Evolutionary conservation across 2,888 invertebrate species (phyloP).

Genomic region (Drosophila neotestacea): DNA sequence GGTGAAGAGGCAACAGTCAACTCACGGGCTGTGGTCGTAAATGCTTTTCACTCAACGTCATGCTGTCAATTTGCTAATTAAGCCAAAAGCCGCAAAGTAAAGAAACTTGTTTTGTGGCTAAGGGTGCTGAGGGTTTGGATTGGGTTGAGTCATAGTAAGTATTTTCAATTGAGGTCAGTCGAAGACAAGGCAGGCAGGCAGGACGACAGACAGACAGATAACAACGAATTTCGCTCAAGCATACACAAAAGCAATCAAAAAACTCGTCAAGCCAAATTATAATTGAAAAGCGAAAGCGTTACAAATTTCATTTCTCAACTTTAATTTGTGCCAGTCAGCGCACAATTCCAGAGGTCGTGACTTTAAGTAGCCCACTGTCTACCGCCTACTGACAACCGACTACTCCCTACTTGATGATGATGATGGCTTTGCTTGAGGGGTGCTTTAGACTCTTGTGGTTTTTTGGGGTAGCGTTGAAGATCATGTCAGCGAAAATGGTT

Average conservation of each 20-base stretch:
- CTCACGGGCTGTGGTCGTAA: slow-evolving; percentile 14
- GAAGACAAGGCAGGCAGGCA: slow-evolving; percentile 4
- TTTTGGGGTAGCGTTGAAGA: slow-evolving; percentile 17
- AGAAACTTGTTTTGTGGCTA: slow-evolving; percentile 44
- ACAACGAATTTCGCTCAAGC: slow-evolving; percentile 60
- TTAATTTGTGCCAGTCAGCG: slow-evolving; percentile 57
- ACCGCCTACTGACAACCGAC: neutral
- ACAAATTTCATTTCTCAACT: slow-evolving; percentile 70
- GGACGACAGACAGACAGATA: slow-evolving; percentile 44
- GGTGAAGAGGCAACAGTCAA: slow-evolving; percentile 14
- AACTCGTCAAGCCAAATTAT: slow-evolving; percentile 58
- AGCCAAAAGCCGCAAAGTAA: slow-evolving; percentile 54
- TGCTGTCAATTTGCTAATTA: slow-evolving; percentile 70
- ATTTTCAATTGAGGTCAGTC: slow-evolving; percentile 64
- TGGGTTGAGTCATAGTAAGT: slow-evolving; percentile 3
- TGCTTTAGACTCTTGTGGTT: slow-evolving; percentile 34
- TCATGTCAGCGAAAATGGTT: slow-evolving; percentile 46
- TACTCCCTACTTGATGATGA: slow-evolving; percentile 16
- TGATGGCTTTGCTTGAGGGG: slow-evolving; percentile 25
- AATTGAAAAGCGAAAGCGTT: slow-evolving; percentile 74
- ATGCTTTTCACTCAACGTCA: slow-evolving; percentile 59
- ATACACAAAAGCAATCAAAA: slow-evolving; percentile 69
- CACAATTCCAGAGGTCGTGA: slow-evolving; percentile 10
- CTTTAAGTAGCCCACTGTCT: slow-evolving; percentile 35
- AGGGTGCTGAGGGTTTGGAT: neutral